These are phyloP conservation scores for Rhagium mordax DNA, from an alignment of 2,888 invertebrate genomes.

Conservation along the genomic window DNA sequence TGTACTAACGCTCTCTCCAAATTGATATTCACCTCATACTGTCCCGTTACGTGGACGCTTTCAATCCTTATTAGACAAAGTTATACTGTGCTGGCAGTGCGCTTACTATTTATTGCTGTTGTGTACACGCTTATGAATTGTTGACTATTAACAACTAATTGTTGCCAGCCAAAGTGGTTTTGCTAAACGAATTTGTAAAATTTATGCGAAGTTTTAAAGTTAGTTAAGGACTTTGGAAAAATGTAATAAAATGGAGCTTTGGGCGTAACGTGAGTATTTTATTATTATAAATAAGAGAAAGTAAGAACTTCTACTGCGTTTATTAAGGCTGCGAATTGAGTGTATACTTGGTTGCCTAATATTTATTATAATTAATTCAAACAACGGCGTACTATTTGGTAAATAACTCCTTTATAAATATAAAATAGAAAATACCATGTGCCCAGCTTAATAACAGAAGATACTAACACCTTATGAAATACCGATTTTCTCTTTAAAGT, in stretches of 20 bases:
- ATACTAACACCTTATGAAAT: too few species aligned
- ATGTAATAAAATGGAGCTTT: background rate
- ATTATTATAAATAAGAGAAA: too few species aligned
- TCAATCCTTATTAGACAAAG: conserved; percentile 54
- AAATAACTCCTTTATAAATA: too few species aligned
- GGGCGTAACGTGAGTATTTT: too few species aligned
- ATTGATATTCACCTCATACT: conserved; percentile 37
- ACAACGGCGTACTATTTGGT: too few species aligned
- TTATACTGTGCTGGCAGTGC: background rate
- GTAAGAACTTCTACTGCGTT: too few species aligned
- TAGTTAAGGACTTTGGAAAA: background rate
- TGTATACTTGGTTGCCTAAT: too few species aligned
- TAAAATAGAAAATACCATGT: too few species aligned
- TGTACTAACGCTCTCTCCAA: background rate
- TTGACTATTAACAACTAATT: background rate
- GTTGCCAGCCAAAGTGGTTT: background rate
- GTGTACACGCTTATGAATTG: background rate
- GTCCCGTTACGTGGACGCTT: conserved; percentile 44
- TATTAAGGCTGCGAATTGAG: too few species aligned
- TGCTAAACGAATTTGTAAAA: background rate
- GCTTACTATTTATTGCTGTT: conserved; percentile 6
- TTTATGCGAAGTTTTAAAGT: background rate
- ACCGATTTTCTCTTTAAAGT: too few species aligned
- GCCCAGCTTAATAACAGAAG: too few species aligned
- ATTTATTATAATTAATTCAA: too few species aligned